Base-by-base conservation (phyloP, 2,888 invertebrate species). In the Listrodromus nycthemerus region DNA sequence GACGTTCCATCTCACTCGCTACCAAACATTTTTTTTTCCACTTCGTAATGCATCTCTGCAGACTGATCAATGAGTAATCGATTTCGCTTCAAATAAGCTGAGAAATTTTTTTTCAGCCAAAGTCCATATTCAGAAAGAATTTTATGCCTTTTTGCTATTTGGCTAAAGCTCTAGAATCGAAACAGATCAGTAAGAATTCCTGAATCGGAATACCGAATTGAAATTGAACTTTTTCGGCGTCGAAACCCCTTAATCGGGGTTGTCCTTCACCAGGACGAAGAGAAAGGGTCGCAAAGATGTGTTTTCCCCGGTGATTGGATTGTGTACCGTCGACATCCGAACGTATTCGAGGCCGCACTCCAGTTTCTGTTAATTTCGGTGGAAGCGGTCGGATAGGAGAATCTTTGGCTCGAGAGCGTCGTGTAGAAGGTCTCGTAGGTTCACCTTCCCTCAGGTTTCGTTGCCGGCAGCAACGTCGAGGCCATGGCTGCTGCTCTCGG, bases 401-500 rank as follows among this genome's bases (percentile, higher is more conserved):
- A 61, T 61, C 61, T 61, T 61, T 61, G 61, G 30, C 37, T 63
- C 37, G 19, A 65, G 6, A 33, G 19, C 27, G 21, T 10, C 16
- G 8, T 16, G 41, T 45, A 45, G 41, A 8, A 65, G 61, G 33
- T 61, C 61, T 61, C 55, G 55, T 55, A 24, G 65, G 37, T 65
- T 50, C 65, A 52, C 75, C 75, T 75, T 65, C 50, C 52, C 75
- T 65, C 75, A 63, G 65, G 65, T 65, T 75, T 65, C 65, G 75
- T 65, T 65, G 65, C 75, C 63, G 65, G 75, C 63, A 65, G 75
- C 75, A 75, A 65, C 65, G 65, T 52, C 52, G 75, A 50, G 27
- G 75, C 75, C 75, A 65, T 61, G 27, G 61, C 30, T 61, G 76
- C 66, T 48, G 80, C 78, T 84, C 50, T 81, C 77, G 80, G 78